phyloP scores from a whole-genome alignment of 1,140 invertebrate species.

The Diorhabda carinulata region DNA sequence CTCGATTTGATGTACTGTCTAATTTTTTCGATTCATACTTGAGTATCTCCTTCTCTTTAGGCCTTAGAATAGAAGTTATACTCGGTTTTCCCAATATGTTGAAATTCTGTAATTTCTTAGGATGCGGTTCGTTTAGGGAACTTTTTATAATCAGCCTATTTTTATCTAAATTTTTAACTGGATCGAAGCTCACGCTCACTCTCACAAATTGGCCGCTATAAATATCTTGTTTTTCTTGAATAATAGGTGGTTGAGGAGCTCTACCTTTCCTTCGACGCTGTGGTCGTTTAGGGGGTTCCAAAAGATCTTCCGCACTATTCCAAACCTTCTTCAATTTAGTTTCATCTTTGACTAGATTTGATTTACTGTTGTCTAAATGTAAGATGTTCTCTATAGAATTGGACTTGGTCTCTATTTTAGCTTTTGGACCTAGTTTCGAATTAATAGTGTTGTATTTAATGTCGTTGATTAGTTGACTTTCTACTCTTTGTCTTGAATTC shows the following conservation, averaged over 20 bases:
- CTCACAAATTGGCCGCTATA: conserved; percentile 43
- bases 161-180: conserved; percentile 26
- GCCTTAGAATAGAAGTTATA: conserved; percentile 24
- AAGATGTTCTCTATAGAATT: conserved; percentile 36
- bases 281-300: conserved; percentile 39
- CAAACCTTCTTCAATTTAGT: conserved; percentile 38
- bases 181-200: conserved; percentile 35
- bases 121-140: conserved; percentile 32
- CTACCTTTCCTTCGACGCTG: conserved; percentile 38
- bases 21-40: conserved; percentile 18
- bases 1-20: conserved; percentile 21
- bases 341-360: conserved; percentile 34
- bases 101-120: conserved; percentile 34
- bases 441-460: conserved; percentile 25
- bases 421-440: conserved; percentile 22
- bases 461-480: conserved; percentile 29
- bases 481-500: conserved; percentile 29
- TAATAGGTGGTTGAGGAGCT: conserved; percentile 24
- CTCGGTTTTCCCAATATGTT: conserved; percentile 29
- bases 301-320: conserved; percentile 42
- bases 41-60: conserved; percentile 19
- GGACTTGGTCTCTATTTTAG: conserved; percentile 25
- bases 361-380: conserved; percentile 25
- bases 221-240: conserved; percentile 31
- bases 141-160: conserved; percentile 31